Evolutionary conservation across 2,888 invertebrate genomes (phyloP).

Genomic region (Xylota sylvarum): DNA sequence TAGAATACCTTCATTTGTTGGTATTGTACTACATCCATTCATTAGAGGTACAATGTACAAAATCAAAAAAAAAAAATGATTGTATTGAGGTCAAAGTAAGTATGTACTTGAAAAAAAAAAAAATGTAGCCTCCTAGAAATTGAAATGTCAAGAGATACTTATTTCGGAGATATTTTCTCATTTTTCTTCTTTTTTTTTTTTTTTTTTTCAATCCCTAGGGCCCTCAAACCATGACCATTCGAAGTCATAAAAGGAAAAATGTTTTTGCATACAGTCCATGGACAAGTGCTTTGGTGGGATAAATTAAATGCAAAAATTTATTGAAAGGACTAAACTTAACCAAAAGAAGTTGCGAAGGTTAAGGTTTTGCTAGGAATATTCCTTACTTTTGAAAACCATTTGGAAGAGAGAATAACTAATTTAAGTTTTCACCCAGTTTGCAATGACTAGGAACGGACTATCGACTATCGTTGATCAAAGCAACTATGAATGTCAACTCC

Average conservation of each 20-base stretch:
- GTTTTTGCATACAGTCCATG: not conserved
- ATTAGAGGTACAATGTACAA: not conserved
- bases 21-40: not conserved
- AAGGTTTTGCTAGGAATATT: too few species aligned
- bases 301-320: not conserved
- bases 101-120: conserved; percentile 4
- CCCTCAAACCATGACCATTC: not conserved
- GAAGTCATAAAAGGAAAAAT: not conserved
- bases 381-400: too few species aligned
- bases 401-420: too few species aligned
- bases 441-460: too few species aligned
- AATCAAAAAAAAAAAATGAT: conserved; percentile 14
- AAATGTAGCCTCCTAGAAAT: conserved; percentile 2
- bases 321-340: not conserved
- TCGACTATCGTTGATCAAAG: too few species aligned
- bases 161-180: not conserved
- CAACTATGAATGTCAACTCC: too few species aligned
- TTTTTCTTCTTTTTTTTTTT: not conserved
- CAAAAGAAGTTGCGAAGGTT: too few species aligned
- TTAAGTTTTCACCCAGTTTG: too few species aligned
- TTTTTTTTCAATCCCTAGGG: not conserved
- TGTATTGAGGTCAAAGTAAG: not conserved
- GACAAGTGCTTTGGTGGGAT: not conserved
- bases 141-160: conserved; percentile 34
- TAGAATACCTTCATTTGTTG: not conserved